Evolutionary conservation across 2,888 invertebrate genomes (phyloP), one percentile per base, ranked within the genome.

Genomic region (Tetragonisca angustula): DNA sequence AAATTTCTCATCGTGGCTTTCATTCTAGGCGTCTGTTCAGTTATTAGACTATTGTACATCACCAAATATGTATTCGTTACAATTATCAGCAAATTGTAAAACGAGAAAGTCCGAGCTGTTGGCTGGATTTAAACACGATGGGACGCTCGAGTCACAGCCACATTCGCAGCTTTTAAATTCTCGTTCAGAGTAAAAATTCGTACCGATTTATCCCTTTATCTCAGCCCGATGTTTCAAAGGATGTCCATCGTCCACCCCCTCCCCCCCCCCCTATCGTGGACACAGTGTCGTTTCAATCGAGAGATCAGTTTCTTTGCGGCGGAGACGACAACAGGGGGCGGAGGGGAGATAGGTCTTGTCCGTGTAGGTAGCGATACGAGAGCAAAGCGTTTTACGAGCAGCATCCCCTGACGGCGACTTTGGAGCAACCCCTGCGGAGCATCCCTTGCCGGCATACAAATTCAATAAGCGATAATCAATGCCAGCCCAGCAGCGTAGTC

Each of bases 401-500:
- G 64, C 84, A 79, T 88, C 88, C 91, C 90, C 82, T 71, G 81
- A 54, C 89, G 87, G 86, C 87, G 89, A 90, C 91, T 90, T 88
- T 87, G 89, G 91, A 87, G 43, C 90, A 85, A 85, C 86, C 87
- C 87, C 72, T 83, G 71, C 87, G 87, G 83, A 81, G 87, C 87
- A 85, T 87, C 87, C 83, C 84, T 86, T 85, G 84, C 90, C 71
- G 81, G 88, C 89, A 88, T 88, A 91, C 93, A 93, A 94, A 94
- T 93, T 93, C 93, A 94, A 94, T 94, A 94, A 94, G 92, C 91
- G 92, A 93, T 94, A 93, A 94, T 94, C 94, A 94, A 93, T 94
- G 93, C 92, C 92, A 93, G 91, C 89, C 90, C 86, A 90, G 89
- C 90, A 87, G 89, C 86, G 91, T 90, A 90, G 90, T 87, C 90